Evolutionary conservation across 2,888 invertebrate species (phyloP).

Genomic region (Zygogramma bicolorata): DNA sequence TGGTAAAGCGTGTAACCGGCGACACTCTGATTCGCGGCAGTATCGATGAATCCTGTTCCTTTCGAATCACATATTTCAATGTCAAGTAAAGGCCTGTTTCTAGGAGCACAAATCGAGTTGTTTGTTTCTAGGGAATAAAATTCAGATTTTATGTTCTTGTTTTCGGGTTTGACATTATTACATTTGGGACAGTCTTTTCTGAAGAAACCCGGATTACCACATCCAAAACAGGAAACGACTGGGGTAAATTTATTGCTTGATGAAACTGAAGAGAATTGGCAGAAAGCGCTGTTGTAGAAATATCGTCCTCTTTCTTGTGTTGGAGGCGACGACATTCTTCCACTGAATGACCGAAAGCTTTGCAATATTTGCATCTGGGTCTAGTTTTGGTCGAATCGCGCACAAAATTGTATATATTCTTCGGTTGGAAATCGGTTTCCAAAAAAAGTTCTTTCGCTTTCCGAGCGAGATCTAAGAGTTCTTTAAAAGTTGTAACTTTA

Average conservation of each 20-base stretch:
- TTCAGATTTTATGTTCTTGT: background rate
- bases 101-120: background rate
- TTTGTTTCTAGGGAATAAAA: background rate
- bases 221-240: background rate
- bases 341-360: background rate
- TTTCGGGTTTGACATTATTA: background rate
- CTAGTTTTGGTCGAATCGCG: background rate
- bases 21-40: background rate
- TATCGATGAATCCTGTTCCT: background rate
- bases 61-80: background rate
- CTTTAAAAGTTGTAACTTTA: background rate
- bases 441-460: background rate
- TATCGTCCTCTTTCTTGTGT: background rate
- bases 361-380: background rate
- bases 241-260: too few relatives aligned
- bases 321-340: background rate
- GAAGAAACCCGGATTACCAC: background rate
- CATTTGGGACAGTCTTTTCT: background rate
- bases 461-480: background rate
- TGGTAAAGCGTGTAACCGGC: background rate
- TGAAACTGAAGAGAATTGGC: too few relatives aligned
- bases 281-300: too few relatives aligned
- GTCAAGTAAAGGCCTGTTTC: background rate
- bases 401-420: background rate
- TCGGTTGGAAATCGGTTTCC: background rate